Base-by-base conservation (phyloP, 37 sponge, comb jelly and placozoan species). In the Chondrosia reniformis region DNA sequence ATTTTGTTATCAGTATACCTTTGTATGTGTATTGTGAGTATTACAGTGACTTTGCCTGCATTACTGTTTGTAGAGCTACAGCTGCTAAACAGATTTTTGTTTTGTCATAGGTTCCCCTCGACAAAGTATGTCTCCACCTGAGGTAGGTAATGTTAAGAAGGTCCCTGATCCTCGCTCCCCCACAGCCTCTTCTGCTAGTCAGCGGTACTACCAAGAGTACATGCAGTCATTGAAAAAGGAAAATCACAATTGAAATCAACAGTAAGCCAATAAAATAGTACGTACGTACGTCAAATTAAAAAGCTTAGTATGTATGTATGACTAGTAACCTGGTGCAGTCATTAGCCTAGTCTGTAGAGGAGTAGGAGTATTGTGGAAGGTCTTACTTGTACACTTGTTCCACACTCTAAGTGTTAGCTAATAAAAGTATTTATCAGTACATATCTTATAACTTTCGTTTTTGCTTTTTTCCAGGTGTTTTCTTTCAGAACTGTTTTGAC, bases 131-230 rank as follows among this genome's bases (percentile, higher is more conserved):
- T n/a, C 71, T 27, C 37, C 41, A 22, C 36, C n/a, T n/a, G n/a
- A n/a, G n/a, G n/a, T n/a, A n/a, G n/a, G n/a, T 56, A 28, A 28
- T 56, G 58, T 56, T 28, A 34, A 44, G 13, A 40, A 2, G 6
- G 7, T 44, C 43, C 72, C 39, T 2, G 72, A 69, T 44, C 39
- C 72, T 2, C 72, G 43, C 43, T 69, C 72, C 2, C 72, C 72
- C 1, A 69, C 44, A 21, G 24, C 13, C 72, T 69, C 72, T 21
- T 19, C 72, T 3, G 72, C 72, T 44, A 69, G 41, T 25, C 39
- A 43, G 72, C 39, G 41, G 72, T 69, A 69, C 72, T 69, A 69
- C 44, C 58, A 78, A 43, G 45, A 61, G 38, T 57, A 78, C 62
- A 78, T 57, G 61, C 63, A 58, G 62, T 43, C 57, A 1, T 63